These are phyloP conservation scores for Trissonchulus latispiculum DNA, from an alignment of 2,888 invertebrate genomes.

Conservation along the genomic window DNA sequence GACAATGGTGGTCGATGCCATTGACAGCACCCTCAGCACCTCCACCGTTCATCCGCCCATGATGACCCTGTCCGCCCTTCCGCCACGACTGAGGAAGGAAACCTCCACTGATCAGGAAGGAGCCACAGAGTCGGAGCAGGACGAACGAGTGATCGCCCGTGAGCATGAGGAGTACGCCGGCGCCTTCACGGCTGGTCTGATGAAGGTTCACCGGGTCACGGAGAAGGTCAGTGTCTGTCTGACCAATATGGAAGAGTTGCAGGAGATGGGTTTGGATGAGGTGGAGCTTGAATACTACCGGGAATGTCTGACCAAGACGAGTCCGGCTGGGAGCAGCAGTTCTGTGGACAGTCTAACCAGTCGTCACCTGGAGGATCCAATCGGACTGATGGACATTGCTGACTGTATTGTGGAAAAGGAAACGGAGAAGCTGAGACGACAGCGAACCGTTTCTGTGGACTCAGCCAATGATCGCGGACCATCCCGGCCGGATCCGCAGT, in stretches of 20 bases:
- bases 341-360: neutral
- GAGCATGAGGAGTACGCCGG: conserved; percentile 12
- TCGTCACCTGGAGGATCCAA: neutral
- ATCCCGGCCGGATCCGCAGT: neutral
- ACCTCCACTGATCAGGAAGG: neutral
- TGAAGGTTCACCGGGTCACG: neutral
- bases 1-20: neutral
- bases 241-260: neutral
- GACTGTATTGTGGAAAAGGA: neutral
- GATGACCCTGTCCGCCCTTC: neutral
- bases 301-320: neutral
- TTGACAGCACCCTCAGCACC: neutral
- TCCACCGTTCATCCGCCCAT: neutral
- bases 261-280: neutral
- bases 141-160: neutral
- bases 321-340: neutral
- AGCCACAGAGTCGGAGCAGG: neutral
- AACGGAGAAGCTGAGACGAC: neutral
- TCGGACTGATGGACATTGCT: neutral
- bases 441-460: neutral
- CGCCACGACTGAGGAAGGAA: neutral
- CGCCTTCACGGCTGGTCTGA: conserved; percentile 6
- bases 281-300: neutral
- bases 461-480: neutral
- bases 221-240: neutral